Base-by-base conservation (phyloP, 2,113 vertebrate species). In the Oxyruncus cristatus region DNA sequence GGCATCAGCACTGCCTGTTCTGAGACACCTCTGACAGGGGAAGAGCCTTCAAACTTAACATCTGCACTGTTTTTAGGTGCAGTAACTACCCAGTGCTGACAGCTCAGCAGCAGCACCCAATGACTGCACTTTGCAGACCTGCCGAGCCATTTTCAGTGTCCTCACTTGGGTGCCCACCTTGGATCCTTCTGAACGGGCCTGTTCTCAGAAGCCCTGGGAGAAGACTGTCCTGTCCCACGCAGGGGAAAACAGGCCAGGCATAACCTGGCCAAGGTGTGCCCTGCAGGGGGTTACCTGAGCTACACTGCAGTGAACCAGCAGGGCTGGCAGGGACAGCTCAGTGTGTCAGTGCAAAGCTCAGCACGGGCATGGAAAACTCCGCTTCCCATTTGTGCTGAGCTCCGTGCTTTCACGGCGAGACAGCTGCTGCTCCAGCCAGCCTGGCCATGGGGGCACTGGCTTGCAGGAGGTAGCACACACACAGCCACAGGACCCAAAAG, bases 401-500 rank as follows among this genome's bases (percentile, higher is more conserved):
- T 61, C 89, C 89, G 76, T 37, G 76, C 76, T 77, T 53, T 72
- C 80, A 15, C 11, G 9, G 89, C 14, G 23, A 53, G 63, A 18
- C 82, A 70, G 83, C 68, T 26, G 42, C 55, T 50, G 47, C 66
- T 65, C 30, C 79, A 44, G 91, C 93, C 30, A 4, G 39, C 49
- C 16, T 12, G 65, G 84, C 42, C 85, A 46, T 42, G 28, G 24
- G 58, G 59, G 86, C 65, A 18, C 68, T 35, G 42, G 14, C 76
- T 71, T 46, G 35, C 92, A 76, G 58, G 82, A 83, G 50, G 91
- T n/a, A 78, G 75, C 63, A 56, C 2, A 46, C 50, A 11, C 83
- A 68, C 55, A 73, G 73, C 88, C 80, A 63, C 74, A 92, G 73
- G 76, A 91, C 62, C 78, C 67, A 90, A 92, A 96, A 62, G 74